Conservation (phyloP, 2,113 vertebrate genomes). For the Lontra canadensis region DNA sequence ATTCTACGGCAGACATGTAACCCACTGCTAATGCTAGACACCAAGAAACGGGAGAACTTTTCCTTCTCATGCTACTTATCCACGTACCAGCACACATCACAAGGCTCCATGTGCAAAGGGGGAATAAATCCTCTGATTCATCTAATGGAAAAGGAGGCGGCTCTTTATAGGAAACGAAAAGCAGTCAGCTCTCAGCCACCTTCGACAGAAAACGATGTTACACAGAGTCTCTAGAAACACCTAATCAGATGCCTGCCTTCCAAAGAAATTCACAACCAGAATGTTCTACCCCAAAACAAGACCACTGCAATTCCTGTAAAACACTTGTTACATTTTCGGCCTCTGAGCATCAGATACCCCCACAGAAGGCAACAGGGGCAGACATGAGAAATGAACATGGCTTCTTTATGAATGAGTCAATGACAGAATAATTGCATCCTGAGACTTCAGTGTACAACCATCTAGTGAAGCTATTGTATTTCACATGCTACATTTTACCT, state of each 20-base stretch:
- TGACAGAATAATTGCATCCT: neutral
- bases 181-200: neutral
- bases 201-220: neutral
- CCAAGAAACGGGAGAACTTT: neutral
- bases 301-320: neutral
- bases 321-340: neutral
- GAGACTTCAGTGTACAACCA: neutral
- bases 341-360: accelerated
- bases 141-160: neutral
- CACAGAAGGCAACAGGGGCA: neutral
- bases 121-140: neutral
- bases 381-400: neutral
- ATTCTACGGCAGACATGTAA: neutral
- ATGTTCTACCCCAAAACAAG: neutral
- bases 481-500: neutral
- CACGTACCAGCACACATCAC: neutral
- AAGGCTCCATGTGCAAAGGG: accelerated
- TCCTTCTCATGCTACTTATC: neutral
- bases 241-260: neutral
- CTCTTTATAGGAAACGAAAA: constrained; percentile 23
- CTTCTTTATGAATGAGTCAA: neutral
- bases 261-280: neutral
- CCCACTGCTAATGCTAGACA: neutral
- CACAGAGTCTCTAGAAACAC: neutral
- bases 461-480: neutral